Conservation (phyloP, 2,113 vertebrate genomes). For the Dipodomys spectabilis region DNA sequence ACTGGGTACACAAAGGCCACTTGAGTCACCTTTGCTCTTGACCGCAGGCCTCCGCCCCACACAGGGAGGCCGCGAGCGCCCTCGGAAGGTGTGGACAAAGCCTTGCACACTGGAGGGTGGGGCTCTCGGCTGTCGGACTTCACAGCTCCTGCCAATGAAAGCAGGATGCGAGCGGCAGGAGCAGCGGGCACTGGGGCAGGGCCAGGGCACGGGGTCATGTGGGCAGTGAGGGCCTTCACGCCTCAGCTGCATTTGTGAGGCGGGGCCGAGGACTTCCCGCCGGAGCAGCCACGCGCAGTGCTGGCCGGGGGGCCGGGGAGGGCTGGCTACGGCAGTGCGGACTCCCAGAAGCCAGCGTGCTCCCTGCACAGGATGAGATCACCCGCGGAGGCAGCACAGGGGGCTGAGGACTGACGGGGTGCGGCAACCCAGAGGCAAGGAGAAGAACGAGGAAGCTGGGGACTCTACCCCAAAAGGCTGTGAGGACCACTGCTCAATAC, state of each 20-base stretch:
- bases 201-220: background rate
- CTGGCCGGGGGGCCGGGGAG: accelerated
- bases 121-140: too few relatives aligned
- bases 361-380: too few relatives aligned
- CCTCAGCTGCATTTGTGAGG: background rate
- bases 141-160: too few relatives aligned
- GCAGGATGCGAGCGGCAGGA: too few relatives aligned
- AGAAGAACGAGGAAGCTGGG: accelerated
- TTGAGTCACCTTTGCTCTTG: too few relatives aligned
- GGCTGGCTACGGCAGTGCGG: too few relatives aligned
- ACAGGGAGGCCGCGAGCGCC: too few relatives aligned
- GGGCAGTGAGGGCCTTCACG: accelerated
- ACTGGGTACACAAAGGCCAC: too few relatives aligned
- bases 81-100: too few relatives aligned
- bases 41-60: too few relatives aligned
- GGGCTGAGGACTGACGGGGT: accelerated
- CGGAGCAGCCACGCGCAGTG: accelerated
- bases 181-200: background rate
- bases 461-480: background rate
- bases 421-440: background rate
- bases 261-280: background rate
- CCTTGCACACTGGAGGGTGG: too few relatives aligned
- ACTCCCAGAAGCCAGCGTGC: background rate
- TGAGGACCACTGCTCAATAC: background rate
- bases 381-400: background rate